phyloP scores from a whole-genome alignment of 1,140 invertebrate genomes.

The Eriosoma lanigerum region DNA sequence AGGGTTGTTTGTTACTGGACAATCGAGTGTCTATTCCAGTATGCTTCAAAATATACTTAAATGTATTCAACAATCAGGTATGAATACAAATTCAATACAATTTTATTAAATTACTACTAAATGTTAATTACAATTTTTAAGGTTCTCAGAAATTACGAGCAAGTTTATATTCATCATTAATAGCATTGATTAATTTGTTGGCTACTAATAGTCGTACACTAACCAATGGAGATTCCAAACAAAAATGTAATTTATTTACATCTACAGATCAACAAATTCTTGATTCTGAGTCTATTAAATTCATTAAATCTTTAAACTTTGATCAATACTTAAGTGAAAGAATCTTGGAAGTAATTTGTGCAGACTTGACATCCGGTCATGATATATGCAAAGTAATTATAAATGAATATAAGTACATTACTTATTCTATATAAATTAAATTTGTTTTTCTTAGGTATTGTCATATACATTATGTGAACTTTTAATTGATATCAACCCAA shows the following conservation, averaged over 20 bases:
- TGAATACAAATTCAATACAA: background rate
- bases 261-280: conserved; percentile 9
- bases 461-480: conserved; percentile 43
- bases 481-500: conserved; percentile 41
- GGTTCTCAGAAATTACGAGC: conserved; percentile 55
- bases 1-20: conserved; percentile 48
- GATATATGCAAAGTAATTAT: conserved; percentile 74
- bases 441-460: conserved; percentile 17
- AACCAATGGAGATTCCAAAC: conserved; percentile 53
- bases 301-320: conserved; percentile 64
- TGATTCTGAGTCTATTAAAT: conserved; percentile 47
- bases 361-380: conserved; percentile 83
- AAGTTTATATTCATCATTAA: conserved; percentile 76
- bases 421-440: background rate
- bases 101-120: too few relatives aligned
- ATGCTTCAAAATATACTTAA: conserved; percentile 59
- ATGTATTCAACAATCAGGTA: conserved; percentile 47
- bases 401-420: background rate
- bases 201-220: conserved; percentile 56
- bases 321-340: conserved; percentile 72
- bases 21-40: conserved; percentile 25
- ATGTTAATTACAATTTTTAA: conserved; percentile 8
- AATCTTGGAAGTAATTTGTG: conserved; percentile 78
- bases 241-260: background rate
- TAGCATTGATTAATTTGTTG: conserved; percentile 61